A percentile compares a stretch with the other conserved stretches of the same genome.
These are phyloP conservation scores for Dendroctonus valens DNA, from an alignment of 1,140 invertebrate species.

Conservation along the genomic window DNA sequence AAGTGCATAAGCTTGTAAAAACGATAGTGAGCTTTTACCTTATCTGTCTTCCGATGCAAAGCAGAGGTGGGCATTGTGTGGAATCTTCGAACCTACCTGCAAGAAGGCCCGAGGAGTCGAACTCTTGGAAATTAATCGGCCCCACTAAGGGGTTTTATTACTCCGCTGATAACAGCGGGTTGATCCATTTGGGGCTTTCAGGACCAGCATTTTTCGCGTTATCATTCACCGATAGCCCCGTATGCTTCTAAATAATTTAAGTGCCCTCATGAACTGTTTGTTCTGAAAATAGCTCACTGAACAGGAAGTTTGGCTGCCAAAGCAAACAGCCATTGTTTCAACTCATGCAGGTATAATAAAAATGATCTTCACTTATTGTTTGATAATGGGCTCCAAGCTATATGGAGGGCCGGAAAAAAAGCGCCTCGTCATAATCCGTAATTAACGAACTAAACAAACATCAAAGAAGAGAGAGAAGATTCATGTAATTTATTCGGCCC, in stretches of 20 bases:
- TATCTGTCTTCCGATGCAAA: slow-evolving; percentile 1
- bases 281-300: slow-evolving; percentile 2
- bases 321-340: slow-evolving; percentile 20
- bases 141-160: slow-evolving; percentile 4
- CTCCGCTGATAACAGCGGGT: slow-evolving; percentile 1
- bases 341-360: slow-evolving; percentile 23
- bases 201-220: background rate
- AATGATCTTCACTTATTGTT: slow-evolving; percentile 23
- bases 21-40: slow-evolving; percentile 7
- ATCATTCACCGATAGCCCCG: background rate
- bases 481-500: slow-evolving; percentile 25
- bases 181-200: background rate
- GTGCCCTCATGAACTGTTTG: background rate
- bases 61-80: background rate
- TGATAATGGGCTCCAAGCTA: slow-evolving; percentile 19
- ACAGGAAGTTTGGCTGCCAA: slow-evolving; percentile 23
- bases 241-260: background rate
- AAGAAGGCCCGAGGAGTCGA: slow-evolving; percentile 1
- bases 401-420: slow-evolving; percentile 15
- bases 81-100: slow-evolving; percentile 1
- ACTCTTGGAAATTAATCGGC: slow-evolving; percentile 6
- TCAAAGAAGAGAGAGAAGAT: slow-evolving; percentile 3
- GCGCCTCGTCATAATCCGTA: slow-evolving; percentile 27
- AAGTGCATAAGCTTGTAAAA: slow-evolving; percentile 22
- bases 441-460: slow-evolving; percentile 31